Base-by-base conservation (phyloP, 2,888 invertebrate species). In the Orgyia antiqua region DNA sequence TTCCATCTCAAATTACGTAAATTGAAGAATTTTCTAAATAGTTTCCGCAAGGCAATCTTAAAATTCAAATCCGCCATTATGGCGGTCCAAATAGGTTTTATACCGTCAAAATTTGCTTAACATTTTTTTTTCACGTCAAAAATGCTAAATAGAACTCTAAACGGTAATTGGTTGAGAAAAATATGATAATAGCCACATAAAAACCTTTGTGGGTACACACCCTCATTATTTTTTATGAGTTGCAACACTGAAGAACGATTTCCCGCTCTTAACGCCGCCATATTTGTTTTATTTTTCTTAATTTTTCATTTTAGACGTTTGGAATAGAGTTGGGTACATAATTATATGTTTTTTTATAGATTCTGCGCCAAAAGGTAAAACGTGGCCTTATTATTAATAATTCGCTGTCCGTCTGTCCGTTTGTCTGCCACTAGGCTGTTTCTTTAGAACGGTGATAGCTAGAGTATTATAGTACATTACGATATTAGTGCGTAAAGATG, bases 101-200 rank as follows among this genome's bases (percentile, higher is more conserved):
- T 54, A 52, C 44, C 48, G 45, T 48, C 49, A 47, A 44, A 48
- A 54, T 58, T 41, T 36, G 42, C 29, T 39, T 24, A 24, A 26
- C 42, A 45, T 37, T 52, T 58, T 61, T 55, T 50, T 50, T 38
- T 49, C 33, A 51, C 48, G 50, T 55, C 68, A 58, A 65, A 71
- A 74, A 72, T 68, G 70, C 64, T 64, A 71, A 75, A 66, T 62
- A 51, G 46, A 47, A 42, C 54, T 49, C 57, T 60, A 66, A 68
- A 66, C 64, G 66, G 68, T 79, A 79, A 80, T 77, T 73, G 76
- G 67, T 50, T 46, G 34, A 46, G 56, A 57, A 68, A 74, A 73
- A 75, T 79, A 78, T 78, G 77, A 76, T 83, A 83, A 83, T 82
- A 67, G 75, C 53, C 49, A 53, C 64, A 65, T 71, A 64, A 72